Evolutionary conservation across 2,113 vertebrate genomes (phyloP), one percentile per base, ranked within the genome.

Genomic region (Colinus virginianus): DNA sequence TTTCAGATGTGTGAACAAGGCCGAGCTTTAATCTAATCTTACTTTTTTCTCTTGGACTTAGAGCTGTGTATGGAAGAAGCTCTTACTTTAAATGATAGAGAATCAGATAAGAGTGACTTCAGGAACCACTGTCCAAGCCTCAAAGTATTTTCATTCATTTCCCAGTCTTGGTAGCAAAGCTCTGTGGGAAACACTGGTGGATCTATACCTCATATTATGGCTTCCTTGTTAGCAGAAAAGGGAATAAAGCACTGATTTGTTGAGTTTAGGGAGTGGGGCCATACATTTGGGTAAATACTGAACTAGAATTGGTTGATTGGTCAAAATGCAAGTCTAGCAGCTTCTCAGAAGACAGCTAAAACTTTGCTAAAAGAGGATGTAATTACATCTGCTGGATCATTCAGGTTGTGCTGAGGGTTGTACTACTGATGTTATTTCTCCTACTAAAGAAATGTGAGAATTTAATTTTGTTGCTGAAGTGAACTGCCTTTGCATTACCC

Each of bases 361-460:
- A 28, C n/a, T 74, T 46, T 26, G 20, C 19, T 8, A 23, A 0
- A 2, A 67, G 51, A n/a, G 61, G 49, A 7, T 1, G 0, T 19
- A 58, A 34, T 22, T 23, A 28, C 13, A 0, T 20, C 32, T 67
- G 8, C 5, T 58, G 59, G 15, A 46, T 92, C 42, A 32, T 69
- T 49, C 43, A 32, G 83, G 61, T 62, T 11, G 18, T 46, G 9
- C 16, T 43, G 23, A 58, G 55, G 19, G 23, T 42, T 23, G 13
- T 53, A 7, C 34, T 32, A 6, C 22, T 64, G 15, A 10, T 6
- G 32, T 55, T 78, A 45, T 11, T 80, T 23, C 26, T 59, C 76
- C 48, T 67, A 38, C 36, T 61, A 26, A 71, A 88, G 32, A 11
- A 12, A 32, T 30, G 28, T 0, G 3, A 38, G 32, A 8, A 61